Evolutionary conservation across 1,140 invertebrate genomes (phyloP), one percentile per base, ranked within the genome.

Genomic region (Brachionus rotundiformis): DNA sequence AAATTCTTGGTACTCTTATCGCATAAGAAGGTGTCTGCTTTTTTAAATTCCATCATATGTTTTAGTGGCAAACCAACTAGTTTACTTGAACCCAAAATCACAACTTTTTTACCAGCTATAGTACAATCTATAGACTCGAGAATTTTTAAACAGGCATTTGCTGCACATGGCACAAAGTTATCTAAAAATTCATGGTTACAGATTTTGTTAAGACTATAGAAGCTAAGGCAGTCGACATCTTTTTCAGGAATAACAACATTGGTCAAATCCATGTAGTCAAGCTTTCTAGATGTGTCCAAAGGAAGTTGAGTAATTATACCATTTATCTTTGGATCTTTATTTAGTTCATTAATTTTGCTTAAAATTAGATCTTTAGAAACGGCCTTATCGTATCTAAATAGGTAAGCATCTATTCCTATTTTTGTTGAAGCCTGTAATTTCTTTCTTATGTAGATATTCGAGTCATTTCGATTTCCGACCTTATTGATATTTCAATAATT

Each of bases 381-480:
- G 25, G 27, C 16, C 36, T 19, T 25, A 59, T 73, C 44, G 11
- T 98, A 88, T 84, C 93, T 91, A 0, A 96, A 87, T 85, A 96
- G 94, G 79, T 91, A 89, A 0, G 93, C 93, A 16, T 90, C 86
- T 39, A 98, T 95, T 79, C 96, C 97, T 83, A 98, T 94, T 84
- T 95, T 93, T 39, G 89, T 90, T 0, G 96, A 95, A 6, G 94
- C 93, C 87, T 95, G 96, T 23, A 97, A 91, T 89, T 99, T 99
- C 92, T 95, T 95, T 47, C 93, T 89, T 86, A 99, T 99, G 87
- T 99, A 99, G 6, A 99, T 95, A 90, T 98, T 98, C n/a, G 96
- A 98, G 89, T 99, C 97, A 86, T 96, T 94, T 7, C 96, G 90
- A 2, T 92, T 92, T 1, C 97, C 97, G 47, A 99, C 96, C 89